Base-by-base conservation (phyloP, 2,113 vertebrate genomes). In the Pluvianellus socialis region DNA sequence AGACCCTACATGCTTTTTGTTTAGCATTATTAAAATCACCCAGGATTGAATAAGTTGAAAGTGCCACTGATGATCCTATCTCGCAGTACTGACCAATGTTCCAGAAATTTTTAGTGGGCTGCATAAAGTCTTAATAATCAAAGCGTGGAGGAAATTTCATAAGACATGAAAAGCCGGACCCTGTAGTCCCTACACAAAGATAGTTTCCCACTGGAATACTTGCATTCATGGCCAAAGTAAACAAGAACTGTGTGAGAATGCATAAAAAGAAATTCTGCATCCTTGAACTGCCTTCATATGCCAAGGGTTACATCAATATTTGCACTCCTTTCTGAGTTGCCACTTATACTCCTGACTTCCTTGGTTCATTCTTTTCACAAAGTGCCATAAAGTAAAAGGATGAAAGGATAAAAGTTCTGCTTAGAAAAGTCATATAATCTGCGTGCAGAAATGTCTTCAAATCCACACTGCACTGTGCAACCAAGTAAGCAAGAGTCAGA, bases 31-130 rank as follows among this genome's bases (percentile, higher is more conserved):
- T 86, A 67, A 95, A 90, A 86, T 72, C 26, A 72, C 6, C 9
- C 27, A 49, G 5, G 12, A 8, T 7, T n/a, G 13, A 59, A 28
- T 47, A 79, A 75, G 9, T 45, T 50, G 47, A 26, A 92, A 30
- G 11, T 68, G n/a, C 9, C 26, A 47, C 6, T 49, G 4, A 14
- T 35, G 47, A 74, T 28, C 10, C 6, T 12, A 61, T 32, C 24
- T 58, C 52, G 1, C 5, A 85, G 9, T 56, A 33, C 1, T 59
- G 19, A 67, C 3, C 88, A 85, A 58, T 58, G 74, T 33, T 73
- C 3, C 0, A 49, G 30, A 55, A 21, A 4, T 1, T 15, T 23
- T 35, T 63, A 47, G 30, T 65, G 8, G 42, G 40, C 42, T 53
- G 0, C 12, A 62, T 53, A 24, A 89, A 84, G 7, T 32, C 20